Percentiles rank a stretch among this genome's conserved stretches.
Evolutionary conservation across 1,140 invertebrate species (phyloP).

Genomic region (Myzus persicae): DNA sequence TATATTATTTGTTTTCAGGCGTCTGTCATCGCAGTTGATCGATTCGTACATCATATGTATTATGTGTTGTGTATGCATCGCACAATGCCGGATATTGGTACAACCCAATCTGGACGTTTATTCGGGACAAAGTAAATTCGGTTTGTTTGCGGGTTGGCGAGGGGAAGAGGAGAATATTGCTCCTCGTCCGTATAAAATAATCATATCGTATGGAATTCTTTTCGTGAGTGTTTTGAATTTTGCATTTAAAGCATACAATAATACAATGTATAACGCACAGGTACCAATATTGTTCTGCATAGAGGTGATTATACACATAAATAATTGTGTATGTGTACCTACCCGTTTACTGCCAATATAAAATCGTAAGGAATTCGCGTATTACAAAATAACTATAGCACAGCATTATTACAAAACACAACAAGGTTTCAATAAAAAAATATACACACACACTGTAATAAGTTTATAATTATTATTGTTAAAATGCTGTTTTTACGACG

Average conservation of each 20-base stretch:
- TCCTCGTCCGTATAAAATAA: not conserved
- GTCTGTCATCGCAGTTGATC: not conserved
- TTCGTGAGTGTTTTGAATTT: not conserved
- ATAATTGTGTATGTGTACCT: too few relatives aligned
- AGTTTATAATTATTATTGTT: not conserved
- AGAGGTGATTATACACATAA: too few relatives aligned
- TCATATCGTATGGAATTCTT: not conserved
- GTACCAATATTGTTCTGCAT: too few relatives aligned
- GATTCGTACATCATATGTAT: not conserved
- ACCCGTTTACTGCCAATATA: too few relatives aligned
- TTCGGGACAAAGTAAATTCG: not conserved
- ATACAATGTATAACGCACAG: too few relatives aligned
- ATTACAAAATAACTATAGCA: not conserved
- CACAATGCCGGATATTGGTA: not conserved
- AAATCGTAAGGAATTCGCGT: too few relatives aligned
- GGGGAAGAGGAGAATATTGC: not conserved
- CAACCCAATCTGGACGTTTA: not conserved
- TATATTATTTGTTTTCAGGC: not conserved
- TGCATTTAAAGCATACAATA: too few relatives aligned
- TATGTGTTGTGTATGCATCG: not conserved
- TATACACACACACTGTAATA: not conserved
- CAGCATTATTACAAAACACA: not conserved
- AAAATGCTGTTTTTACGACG: not conserved
- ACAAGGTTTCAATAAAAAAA: not conserved
- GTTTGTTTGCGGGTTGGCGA: not conserved